Percentiles rank a stretch among this genome's conserved stretches.
Evolutionary conservation across 2,888 invertebrate species (phyloP).

Genomic region (Drosophila meridiana): DNA sequence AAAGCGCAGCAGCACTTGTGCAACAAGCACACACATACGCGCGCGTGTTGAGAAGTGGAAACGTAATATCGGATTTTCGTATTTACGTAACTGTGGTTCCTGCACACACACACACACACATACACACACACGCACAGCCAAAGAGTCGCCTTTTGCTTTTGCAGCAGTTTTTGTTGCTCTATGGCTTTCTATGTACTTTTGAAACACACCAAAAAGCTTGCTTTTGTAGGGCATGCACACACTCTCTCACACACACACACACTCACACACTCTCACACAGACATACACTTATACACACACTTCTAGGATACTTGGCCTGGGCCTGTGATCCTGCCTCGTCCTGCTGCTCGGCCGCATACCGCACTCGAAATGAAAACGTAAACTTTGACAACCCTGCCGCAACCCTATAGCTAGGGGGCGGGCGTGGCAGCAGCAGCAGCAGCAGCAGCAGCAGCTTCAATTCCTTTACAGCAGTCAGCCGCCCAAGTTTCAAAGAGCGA

Average conservation of each 20-base stretch:
- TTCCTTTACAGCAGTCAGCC: constrained; percentile 44
- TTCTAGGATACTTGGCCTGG: constrained; percentile 42
- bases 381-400: constrained; percentile 74
- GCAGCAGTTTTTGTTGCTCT: constrained; percentile 63
- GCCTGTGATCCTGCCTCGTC: constrained; percentile 47
- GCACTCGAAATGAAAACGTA: constrained; percentile 78
- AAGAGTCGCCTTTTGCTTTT: constrained; percentile 56
- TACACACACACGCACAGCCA: constrained; percentile 23
- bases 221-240: constrained; percentile 68
- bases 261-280: constrained; percentile 27
- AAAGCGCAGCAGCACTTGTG: constrained; percentile 74
- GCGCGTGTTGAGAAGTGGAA: constrained; percentile 61
- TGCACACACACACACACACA: constrained; percentile 35
- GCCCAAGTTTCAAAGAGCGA: constrained; percentile 69
- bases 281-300: constrained; percentile 25
- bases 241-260: constrained; percentile 21
- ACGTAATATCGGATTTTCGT: constrained; percentile 79
- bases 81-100: constrained; percentile 76
- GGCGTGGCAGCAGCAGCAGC: constrained; percentile 15
- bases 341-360: constrained; percentile 47
- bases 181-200: constrained; percentile 65
- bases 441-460: constrained; percentile 38
- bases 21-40: constrained; percentile 54
- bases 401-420: not conserved
- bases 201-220: constrained; percentile 73